Base-by-base conservation (phyloP, 2,888 invertebrate species). In the Ophion ellenae region DNA sequence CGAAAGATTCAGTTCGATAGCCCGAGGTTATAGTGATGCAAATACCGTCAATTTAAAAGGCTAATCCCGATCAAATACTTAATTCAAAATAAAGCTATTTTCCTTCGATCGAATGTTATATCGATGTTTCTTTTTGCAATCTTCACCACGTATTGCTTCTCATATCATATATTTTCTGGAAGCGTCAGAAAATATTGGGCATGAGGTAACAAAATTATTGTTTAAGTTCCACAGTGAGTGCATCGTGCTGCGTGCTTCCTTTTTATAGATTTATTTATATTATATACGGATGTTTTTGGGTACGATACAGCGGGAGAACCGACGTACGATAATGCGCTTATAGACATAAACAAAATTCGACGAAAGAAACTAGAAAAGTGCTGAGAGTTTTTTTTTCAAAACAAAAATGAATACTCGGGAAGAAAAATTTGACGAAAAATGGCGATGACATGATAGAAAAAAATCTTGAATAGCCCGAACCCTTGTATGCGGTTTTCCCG, bases 201-300 rank as follows among this genome's bases (percentile, higher is more conserved):
- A 81, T 81, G 63, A 63, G 67, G 73, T 73, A 81, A 71, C 17
- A 17, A 53, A 14, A 36, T 73, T 10, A 11, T 74, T 75, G 28
- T 53, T 59, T 14, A 53, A 70, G 74, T 74, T 69, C 78, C 82
- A 69, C 74, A 70, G 36, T 76, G n/a, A 69, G 75, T 85, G 85
- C 78, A 74, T 82, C 85, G 85, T 85, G 85, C 85, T 82, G 53
- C 85, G 85, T 85, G 85, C 85, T 78, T 69, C 70, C 59, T 73
- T 74, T 47, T 77, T 78, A 61, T 66, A 73, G 83, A 75, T 79
- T 79, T 53, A 57, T 14, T n/a, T 66, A 69, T 45, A 45, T 45
- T 45, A 5, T 20, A 14, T 66, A 66, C 24, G 24, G 6, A 81
- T 80, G 74, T 83, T 66, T 71, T 61, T 73, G 67, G 77, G 40